phyloP scores from a whole-genome alignment of 2,113 vertebrate genomes.

The Notiomystis cincta region DNA sequence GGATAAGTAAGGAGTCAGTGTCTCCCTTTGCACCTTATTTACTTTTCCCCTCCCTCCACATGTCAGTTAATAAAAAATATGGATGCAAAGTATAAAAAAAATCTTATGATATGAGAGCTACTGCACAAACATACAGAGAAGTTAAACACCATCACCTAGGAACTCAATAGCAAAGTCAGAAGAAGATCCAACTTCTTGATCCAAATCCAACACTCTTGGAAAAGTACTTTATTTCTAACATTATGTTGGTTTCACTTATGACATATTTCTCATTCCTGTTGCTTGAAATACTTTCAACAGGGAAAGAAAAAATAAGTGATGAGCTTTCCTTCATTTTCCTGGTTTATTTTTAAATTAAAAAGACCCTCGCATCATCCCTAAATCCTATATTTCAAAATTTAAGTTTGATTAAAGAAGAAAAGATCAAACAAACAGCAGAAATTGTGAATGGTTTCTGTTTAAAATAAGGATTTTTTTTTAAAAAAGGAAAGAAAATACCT shows the following conservation, averaged over 20 bases:
- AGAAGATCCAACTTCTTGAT: background rate
- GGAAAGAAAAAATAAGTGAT: background rate
- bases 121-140: background rate
- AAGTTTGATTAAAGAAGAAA: background rate
- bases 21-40: background rate
- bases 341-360: background rate
- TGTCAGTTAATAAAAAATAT: conserved; percentile 1
- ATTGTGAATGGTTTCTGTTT: background rate
- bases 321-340: background rate
- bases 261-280: background rate
- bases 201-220: background rate
- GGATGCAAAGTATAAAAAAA: background rate
- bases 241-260: background rate
- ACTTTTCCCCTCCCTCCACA: background rate
- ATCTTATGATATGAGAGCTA: background rate
- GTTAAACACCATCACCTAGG: background rate
- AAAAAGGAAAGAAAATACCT: background rate
- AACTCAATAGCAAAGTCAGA: background rate
- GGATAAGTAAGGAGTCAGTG: background rate
- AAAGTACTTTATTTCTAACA: background rate
- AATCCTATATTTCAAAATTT: background rate
- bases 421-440: background rate
- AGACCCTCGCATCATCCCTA: background rate
- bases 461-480: background rate
- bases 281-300: background rate